Base-by-base conservation (phyloP, 2,113 vertebrate species). In the Mohoua ochrocephala region DNA sequence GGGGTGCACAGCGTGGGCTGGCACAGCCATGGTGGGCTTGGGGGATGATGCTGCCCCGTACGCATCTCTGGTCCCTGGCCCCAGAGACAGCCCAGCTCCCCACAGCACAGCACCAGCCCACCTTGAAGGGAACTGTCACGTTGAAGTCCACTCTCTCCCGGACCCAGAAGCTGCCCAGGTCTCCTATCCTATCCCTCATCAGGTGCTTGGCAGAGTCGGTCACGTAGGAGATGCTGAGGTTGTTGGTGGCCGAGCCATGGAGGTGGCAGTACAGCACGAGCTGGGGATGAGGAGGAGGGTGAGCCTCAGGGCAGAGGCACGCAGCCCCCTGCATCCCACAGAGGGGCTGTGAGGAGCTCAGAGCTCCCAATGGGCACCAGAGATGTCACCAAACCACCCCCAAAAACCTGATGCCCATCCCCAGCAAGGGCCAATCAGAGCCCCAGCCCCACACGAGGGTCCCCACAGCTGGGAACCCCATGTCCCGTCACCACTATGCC, bases 251-350 rank as follows among this genome's bases (percentile, higher is more conserved):
- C 0, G 98, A 98, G 18, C 99, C 99, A 1, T 98, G 98, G 95
- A 99, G 98, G 93, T 99, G 97, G 47, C 97, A 97, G 92, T 99
- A 99, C 93, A 99, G 98, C 60, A 98, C 87, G 19, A 99, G 98
- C 99, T 99, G 87, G 28, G 35, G 20, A 68, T 8, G 2, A 15
- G 30, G 7, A 4, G 11, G 2, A 44, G 49, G 12, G 15, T 31
- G 26, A 75, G 61, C 0, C 42, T n/a, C 26, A 15, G 50, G 23
- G 11, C 35, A 81, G 45, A 22, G 27, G 8, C 33, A 47, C 1
- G 1, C 23, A 89, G 35, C 7, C 18, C 44, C n/a, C 28, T 10
- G 13, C 44, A 59, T 12, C 49, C 45, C 33, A 54, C 63, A 88
- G 7, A 81, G 7, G 57, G 41, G 63, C 63, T 57, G 45, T 20